phyloP scores from a whole-genome alignment of 2,113 vertebrate genomes.

The Neolamprologus devosi region DNA sequence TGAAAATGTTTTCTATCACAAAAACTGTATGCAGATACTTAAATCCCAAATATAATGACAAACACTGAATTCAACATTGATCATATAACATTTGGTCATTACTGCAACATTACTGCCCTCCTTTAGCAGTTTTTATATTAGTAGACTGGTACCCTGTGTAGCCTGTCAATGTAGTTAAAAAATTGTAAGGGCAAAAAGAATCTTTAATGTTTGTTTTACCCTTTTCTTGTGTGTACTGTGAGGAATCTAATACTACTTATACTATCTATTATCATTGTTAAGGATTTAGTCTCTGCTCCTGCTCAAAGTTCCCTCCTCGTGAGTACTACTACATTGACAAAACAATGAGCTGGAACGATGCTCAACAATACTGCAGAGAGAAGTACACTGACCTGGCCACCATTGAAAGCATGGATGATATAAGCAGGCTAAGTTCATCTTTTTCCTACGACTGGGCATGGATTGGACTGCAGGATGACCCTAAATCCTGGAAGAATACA shows the following conservation, averaged over 20 bases:
- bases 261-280: not conserved
- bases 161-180: not conserved
- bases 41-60: not conserved
- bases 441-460: not conserved
- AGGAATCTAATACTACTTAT: not conserved
- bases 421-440: not conserved
- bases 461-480: constrained; percentile 12
- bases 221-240: not conserved
- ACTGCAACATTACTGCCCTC: not conserved
- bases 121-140: not conserved
- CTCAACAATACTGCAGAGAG: constrained; percentile 2
- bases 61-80: not conserved
- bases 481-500: not conserved
- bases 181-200: accelerated
- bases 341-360: not conserved
- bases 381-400: not conserved
- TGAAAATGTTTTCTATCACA: not conserved
- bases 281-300: not conserved
- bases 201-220: not conserved
- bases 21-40: not conserved
- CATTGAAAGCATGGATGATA: not conserved
- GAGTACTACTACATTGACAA: not conserved
- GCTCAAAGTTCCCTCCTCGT: not conserved
- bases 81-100: not conserved
- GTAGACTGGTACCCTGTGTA: not conserved